phyloP scores from a whole-genome alignment of 2,113 vertebrate genomes.

The Chaetodon auriga region DNA sequence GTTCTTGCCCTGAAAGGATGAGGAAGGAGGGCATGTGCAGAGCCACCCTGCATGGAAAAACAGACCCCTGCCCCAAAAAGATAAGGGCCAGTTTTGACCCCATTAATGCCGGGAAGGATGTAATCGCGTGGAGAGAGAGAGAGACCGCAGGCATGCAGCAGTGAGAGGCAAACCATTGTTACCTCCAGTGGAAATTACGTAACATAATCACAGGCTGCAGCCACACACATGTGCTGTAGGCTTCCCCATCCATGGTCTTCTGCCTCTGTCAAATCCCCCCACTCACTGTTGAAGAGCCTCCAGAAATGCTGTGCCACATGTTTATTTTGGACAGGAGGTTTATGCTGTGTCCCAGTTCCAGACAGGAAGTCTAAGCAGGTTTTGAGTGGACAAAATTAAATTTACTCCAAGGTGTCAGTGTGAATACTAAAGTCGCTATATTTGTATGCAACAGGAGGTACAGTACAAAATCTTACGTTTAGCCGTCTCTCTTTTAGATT shows the following conservation, averaged over 20 bases:
- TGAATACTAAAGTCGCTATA: not conserved
- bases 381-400: not conserved
- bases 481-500: not conserved
- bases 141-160: slow-evolving; percentile 27
- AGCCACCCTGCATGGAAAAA: slow-evolving; percentile 32
- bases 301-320: slow-evolving; percentile 41
- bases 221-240: slow-evolving; percentile 26
- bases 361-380: not conserved
- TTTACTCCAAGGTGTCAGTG: not conserved
- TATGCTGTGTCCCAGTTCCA: slow-evolving; percentile 18
- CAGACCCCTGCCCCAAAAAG: slow-evolving; percentile 56
- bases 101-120: slow-evolving; percentile 50
- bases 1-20: slow-evolving; percentile 18
- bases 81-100: slow-evolving; percentile 59
- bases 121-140: slow-evolving; percentile 23
- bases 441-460: too few relatives aligned
- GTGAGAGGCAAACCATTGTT: slow-evolving; percentile 51
- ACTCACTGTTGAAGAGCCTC: slow-evolving; percentile 45
- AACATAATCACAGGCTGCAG: slow-evolving; percentile 50
- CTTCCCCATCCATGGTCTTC: slow-evolving; percentile 22
- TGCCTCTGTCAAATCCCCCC: slow-evolving; percentile 36
- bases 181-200: slow-evolving; percentile 57
- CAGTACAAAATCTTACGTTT: not conserved
- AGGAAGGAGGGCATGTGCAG: slow-evolving; percentile 31
- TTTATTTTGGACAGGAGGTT: slow-evolving; percentile 50